Evolutionary conservation across 2,113 vertebrate species (phyloP).

Genomic region (Hippocampus zosterae): DNA sequence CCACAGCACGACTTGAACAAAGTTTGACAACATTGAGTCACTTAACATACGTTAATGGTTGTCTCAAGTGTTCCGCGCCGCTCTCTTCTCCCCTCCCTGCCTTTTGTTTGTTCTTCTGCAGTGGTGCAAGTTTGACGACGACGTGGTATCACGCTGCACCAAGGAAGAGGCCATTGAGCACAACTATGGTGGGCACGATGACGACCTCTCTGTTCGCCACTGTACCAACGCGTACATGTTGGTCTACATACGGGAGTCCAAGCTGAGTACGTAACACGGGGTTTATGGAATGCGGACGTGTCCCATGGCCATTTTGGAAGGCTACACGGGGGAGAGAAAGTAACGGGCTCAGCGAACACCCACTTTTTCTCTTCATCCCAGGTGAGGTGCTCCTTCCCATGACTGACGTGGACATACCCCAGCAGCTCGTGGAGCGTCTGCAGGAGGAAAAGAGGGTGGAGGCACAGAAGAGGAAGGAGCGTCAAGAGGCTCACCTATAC

Average conservation of each 20-base stretch:
- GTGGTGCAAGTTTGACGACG: slow-evolving; percentile 99
- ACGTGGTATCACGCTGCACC: slow-evolving; percentile 95
- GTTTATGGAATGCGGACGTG: neutral
- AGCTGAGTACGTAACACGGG: slow-evolving; percentile 81
- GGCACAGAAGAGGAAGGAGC: slow-evolving; percentile 97
- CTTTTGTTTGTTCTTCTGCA: slow-evolving; percentile 36
- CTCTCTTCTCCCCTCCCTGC: neutral
- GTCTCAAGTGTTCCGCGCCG: slow-evolving; percentile 39
- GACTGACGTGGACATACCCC: slow-evolving; percentile 95
- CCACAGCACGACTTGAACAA: neutral
- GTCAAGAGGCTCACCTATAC: slow-evolving; percentile 97
- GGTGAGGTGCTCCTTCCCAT: slow-evolving; percentile 94
- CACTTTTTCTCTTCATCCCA: slow-evolving; percentile 32
- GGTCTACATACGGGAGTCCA: slow-evolving; percentile 97
- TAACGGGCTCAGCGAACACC: neutral
- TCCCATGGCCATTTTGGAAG: neutral
- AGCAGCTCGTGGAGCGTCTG: slow-evolving; percentile 93
- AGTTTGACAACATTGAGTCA: neutral
- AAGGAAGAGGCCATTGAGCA: slow-evolving; percentile 98
- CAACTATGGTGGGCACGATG: slow-evolving; percentile 96
- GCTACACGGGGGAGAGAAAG: neutral
- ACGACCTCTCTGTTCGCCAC: slow-evolving; percentile 94
- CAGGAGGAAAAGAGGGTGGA: slow-evolving; percentile 99
- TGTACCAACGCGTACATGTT: slow-evolving; percentile 99
- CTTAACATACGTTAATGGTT: slow-evolving; percentile 10